Percentiles rank a stretch among this genome's conserved stretches.
These are phyloP conservation scores for Ornithoptera alexandrae DNA, from an alignment of 2,888 invertebrate species.

Conservation along the genomic window DNA sequence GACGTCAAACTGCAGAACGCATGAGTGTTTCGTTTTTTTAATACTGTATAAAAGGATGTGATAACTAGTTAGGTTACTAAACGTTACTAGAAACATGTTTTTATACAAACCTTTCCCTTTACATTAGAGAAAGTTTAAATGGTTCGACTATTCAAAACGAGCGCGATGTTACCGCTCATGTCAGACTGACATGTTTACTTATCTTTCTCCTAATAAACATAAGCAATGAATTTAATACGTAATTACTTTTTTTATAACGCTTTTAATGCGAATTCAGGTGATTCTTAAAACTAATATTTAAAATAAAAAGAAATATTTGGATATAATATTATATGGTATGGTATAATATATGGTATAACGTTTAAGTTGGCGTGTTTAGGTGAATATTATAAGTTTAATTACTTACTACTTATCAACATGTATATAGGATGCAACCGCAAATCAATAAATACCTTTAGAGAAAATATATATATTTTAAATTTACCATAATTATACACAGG, in stretches of 20 bases:
- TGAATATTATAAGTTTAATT: no score
- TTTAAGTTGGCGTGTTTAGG: no score
- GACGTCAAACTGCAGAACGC: constrained; percentile 16
- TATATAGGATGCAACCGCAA: no score
- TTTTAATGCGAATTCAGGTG: background rate
- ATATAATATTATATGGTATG: no score
- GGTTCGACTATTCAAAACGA: background rate
- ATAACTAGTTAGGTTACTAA: background rate
- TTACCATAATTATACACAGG: background rate
- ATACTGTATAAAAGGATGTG: background rate
- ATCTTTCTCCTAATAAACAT: background rate
- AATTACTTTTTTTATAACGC: background rate
- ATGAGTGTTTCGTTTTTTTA: background rate
- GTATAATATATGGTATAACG: no score
- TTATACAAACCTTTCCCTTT: background rate
- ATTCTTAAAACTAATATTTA: background rate
- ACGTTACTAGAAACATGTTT: background rate
- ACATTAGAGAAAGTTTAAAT: background rate
- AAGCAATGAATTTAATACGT: background rate
- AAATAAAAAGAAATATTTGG: no score
- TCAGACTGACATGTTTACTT: background rate
- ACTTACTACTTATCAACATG: no score
- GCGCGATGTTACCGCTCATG: background rate
- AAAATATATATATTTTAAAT: no score
- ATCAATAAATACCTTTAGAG: no score